Evolutionary conservation across 2,113 vertebrate genomes (phyloP).

Genomic region (Pterophyllum scalare): DNA sequence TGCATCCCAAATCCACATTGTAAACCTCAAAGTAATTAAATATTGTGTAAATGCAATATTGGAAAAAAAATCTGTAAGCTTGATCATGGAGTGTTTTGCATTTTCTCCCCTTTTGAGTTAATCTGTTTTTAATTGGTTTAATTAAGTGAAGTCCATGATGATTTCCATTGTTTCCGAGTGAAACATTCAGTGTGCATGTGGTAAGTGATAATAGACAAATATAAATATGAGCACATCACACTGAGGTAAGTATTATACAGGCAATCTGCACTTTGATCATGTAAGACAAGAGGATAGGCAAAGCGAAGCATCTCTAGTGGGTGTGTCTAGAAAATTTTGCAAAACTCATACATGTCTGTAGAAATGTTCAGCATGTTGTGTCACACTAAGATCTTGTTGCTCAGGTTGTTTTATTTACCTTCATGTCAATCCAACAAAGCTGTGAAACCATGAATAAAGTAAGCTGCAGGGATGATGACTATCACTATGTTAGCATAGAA

Average conservation of each 20-base stretch:
- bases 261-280: neutral
- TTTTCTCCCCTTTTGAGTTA: no score
- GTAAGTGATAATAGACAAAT: neutral
- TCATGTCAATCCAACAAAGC: neutral
- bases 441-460: no score
- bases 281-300: neutral
- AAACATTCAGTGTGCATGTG: neutral
- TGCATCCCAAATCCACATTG: no score
- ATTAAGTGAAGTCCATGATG: no score
- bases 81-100: no score
- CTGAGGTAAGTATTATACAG: neutral
- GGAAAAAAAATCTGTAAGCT: no score
- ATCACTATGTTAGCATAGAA: no score
- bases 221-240: neutral
- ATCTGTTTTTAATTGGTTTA: no score
- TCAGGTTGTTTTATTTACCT: neutral
- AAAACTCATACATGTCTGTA: neutral
- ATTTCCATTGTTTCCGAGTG: no score
- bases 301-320: neutral
- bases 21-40: no score
- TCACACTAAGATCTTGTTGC: neutral
- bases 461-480: no score
- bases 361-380: neutral
- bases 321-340: neutral
- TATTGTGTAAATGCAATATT: no score